phyloP scores from a whole-genome alignment of 2,797 vertebrate species.

The Chelon auratus region DNA sequence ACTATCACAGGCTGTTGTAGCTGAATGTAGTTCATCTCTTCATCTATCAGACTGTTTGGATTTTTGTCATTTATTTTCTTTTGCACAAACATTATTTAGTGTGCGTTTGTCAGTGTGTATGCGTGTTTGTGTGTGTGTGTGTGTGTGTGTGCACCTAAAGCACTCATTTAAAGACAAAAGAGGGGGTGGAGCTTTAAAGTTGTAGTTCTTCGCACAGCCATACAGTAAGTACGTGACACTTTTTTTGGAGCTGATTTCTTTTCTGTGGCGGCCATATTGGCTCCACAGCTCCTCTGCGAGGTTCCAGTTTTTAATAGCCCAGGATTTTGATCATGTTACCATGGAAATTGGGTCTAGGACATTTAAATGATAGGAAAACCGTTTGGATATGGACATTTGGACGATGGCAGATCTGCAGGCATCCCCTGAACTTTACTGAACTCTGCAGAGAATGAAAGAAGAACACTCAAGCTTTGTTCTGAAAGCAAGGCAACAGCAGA shows the following conservation, averaged over 20 bases:
- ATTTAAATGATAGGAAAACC: conserved; percentile 23
- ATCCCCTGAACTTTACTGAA: conserved; percentile 11
- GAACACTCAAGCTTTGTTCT: conserved; percentile 14
- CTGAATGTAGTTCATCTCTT: conserved; percentile 85
- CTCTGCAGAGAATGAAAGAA: conserved; percentile 13
- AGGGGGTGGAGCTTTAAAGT: conserved; percentile 45
- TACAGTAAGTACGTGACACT: conserved; percentile 38
- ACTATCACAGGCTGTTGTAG: conserved; percentile 93
- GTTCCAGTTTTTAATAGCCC: conserved; percentile 8
- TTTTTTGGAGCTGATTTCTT: conserved; percentile 2
- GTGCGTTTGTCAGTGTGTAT: conserved; percentile 18
- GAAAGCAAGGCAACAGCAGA: conserved; percentile 1
- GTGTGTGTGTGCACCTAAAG: conserved; percentile 25
- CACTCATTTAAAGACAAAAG: conserved; percentile 38
- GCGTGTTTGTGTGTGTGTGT: not conserved
- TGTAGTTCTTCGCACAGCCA: conserved; percentile 35
- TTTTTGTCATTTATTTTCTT: conserved; percentile 82
- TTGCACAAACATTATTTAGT: conserved; percentile 81
- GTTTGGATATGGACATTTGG: conserved; percentile 30
- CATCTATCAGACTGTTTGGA: conserved; percentile 77
- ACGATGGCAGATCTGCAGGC: conserved; percentile 9
- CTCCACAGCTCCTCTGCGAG: conserved; percentile 7
- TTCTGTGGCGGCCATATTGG: conserved; percentile 33
- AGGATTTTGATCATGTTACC: conserved; percentile 25
- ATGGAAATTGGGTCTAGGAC: conserved; percentile 10